Evolutionary conservation across 2,113 vertebrate species (phyloP).

Genomic region (Trichechus manatus): DNA sequence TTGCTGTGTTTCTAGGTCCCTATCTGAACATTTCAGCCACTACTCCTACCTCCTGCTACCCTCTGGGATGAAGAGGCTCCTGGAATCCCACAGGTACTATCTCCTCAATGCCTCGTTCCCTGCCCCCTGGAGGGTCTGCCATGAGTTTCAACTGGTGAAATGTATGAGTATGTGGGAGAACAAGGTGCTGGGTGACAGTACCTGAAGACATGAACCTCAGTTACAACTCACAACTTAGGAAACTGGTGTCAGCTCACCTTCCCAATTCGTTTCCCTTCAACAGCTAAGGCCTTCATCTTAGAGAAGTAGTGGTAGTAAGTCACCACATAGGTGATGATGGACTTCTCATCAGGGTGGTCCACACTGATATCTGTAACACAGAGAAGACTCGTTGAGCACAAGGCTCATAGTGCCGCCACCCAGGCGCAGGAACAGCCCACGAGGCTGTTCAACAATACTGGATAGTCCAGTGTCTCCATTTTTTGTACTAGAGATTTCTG

Average conservation of each 20-base stretch:
- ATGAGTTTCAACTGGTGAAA: neutral
- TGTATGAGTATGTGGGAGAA: neutral
- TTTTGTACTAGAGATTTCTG: neutral
- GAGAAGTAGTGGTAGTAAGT: constrained; percentile 99
- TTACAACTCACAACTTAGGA: neutral
- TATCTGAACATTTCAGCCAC: neutral
- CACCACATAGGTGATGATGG: constrained; percentile 98
- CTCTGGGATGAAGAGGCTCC: neutral
- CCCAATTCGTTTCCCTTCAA: constrained; percentile 97
- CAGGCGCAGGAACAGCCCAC: neutral
- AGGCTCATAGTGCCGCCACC: neutral
- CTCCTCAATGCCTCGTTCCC: no score
- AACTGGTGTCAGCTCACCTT: constrained; percentile 90
- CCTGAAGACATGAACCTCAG: neutral
- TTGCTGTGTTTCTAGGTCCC: neutral
- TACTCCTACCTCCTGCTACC: neutral
- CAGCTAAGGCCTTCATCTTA: constrained; percentile 99
- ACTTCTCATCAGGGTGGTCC: constrained; percentile 98
- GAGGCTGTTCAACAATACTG: neutral
- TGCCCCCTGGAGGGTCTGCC: neutral
- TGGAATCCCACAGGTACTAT: neutral
- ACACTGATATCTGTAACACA: constrained; percentile 96
- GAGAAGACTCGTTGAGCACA: constrained; percentile 73
- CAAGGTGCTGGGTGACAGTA: neutral
- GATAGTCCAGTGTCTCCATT: neutral